Percentiles rank a stretch among this genome's conserved stretches.
phyloP scores from a whole-genome alignment of 2,113 vertebrate species.

The Sorex fumeus region DNA sequence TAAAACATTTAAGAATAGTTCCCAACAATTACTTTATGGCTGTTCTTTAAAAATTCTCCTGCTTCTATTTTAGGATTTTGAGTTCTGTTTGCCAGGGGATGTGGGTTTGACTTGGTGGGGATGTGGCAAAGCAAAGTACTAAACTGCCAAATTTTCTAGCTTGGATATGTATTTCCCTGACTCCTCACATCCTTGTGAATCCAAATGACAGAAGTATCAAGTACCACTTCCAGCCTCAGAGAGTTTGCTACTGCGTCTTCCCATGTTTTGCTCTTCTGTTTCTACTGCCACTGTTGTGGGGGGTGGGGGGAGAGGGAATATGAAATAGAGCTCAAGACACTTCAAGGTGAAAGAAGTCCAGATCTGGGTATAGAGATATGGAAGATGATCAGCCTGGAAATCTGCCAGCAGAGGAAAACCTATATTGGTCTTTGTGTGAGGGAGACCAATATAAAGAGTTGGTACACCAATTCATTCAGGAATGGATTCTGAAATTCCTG shows the following conservation, averaged over 20 bases:
- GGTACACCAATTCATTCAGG: neutral
- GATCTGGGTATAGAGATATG: neutral
- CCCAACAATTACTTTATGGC: neutral
- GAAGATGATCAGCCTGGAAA: constrained; percentile 19
- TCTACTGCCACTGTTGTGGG: neutral
- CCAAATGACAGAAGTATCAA: neutral
- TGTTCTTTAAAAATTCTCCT: neutral
- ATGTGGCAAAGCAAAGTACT: neutral
- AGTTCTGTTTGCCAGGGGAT: neutral
- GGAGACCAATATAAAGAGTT: neutral
- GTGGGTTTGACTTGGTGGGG: neutral
- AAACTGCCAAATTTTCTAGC: neutral
- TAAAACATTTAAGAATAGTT: neutral
- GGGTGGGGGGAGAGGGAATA: too few species aligned
- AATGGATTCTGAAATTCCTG: constrained; percentile 25
- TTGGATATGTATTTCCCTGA: neutral
- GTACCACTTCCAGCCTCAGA: neutral
- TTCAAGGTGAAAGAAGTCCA: neutral
- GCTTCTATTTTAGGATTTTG: neutral
- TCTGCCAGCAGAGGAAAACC: neutral
- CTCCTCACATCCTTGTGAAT: neutral
- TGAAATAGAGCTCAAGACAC: neutral
- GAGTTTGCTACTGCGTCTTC: neutral
- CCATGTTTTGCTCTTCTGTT: neutral
- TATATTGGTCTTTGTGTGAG: neutral